Evolutionary conservation across 1,140 invertebrate genomes (phyloP).

Genomic region (Diachasma alloeum): DNA sequence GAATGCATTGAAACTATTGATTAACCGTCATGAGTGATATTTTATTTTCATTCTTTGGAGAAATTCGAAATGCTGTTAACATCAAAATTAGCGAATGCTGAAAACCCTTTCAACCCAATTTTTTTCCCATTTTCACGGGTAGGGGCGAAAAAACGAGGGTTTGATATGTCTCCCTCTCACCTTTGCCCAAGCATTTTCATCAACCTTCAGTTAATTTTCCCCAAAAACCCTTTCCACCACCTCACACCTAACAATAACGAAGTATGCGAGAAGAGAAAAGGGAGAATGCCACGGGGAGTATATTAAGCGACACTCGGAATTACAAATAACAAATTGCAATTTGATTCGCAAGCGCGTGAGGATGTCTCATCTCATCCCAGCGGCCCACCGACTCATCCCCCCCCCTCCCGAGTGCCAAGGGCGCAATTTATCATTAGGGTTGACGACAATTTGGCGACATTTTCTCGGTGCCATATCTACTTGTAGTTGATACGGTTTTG

Average conservation of each 20-base stretch:
- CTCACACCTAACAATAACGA: slow-evolving; percentile 10
- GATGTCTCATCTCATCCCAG: slow-evolving; percentile 18
- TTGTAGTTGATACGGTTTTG: slow-evolving; percentile 20
- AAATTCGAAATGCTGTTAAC: background rate
- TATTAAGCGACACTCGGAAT: slow-evolving; percentile 66
- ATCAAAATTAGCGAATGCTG: background rate
- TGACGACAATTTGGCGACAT: slow-evolving; percentile 62
- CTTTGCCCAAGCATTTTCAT: slow-evolving; percentile 9
- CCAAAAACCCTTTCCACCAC: slow-evolving; percentile 7
- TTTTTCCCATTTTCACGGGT: background rate
- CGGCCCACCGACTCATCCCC: background rate
- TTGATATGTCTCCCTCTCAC: background rate
- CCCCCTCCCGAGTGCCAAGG: slow-evolving; percentile 31
- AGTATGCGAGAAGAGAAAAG: slow-evolving; percentile 24
- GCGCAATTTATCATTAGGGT: slow-evolving; percentile 64
- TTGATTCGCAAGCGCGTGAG: slow-evolving; percentile 54
- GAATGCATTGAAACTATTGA: too few relatives aligned
- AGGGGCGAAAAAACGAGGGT: background rate
- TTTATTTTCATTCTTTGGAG: background rate
- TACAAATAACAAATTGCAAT: slow-evolving; percentile 68
- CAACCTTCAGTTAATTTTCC: slow-evolving; percentile 24
- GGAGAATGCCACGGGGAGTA: slow-evolving; percentile 47
- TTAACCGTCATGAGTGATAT: too few relatives aligned
- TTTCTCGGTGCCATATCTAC: slow-evolving; percentile 28
- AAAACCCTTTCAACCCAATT: background rate